Conservation (phyloP, 2,113 vertebrate species). For the Benitochromis conjunctus region DNA sequence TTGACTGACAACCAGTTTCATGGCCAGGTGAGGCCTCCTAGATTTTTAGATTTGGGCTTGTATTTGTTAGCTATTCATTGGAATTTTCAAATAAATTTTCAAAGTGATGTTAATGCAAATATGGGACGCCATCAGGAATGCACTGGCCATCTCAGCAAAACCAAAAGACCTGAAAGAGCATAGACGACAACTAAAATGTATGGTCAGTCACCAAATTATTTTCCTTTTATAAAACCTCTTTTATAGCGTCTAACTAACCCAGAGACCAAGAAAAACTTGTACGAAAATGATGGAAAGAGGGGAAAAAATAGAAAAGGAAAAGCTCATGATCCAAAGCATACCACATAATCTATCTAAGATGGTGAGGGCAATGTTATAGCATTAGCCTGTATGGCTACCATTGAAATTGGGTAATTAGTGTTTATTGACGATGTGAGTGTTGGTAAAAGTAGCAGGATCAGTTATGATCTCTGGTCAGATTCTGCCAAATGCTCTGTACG, state of each 20-base stretch:
- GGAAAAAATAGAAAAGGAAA: background rate
- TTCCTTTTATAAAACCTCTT: background rate
- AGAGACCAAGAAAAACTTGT: background rate
- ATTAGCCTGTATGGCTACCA: background rate
- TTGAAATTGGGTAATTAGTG: background rate
- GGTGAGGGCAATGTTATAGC: background rate
- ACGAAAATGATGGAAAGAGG: background rate
- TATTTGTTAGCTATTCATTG: background rate
- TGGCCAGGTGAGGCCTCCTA: background rate
- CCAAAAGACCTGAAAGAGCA: background rate
- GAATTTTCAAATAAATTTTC: background rate
- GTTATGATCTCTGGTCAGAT: background rate
- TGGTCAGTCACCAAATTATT: background rate
- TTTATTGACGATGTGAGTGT: background rate
- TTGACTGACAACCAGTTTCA: background rate
- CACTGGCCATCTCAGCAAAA: background rate
- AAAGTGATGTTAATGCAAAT: background rate
- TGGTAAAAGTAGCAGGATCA: background rate
- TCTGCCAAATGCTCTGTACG: background rate
- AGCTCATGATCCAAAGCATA: background rate
- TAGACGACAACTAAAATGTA: background rate
- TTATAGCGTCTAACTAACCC: background rate
- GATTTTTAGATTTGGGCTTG: accelerated
- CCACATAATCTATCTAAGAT: background rate
- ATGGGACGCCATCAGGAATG: background rate